phyloP scores from a whole-genome alignment of 92 coral and sea anemone species.

The Palythoa heliodiscus region DNA sequence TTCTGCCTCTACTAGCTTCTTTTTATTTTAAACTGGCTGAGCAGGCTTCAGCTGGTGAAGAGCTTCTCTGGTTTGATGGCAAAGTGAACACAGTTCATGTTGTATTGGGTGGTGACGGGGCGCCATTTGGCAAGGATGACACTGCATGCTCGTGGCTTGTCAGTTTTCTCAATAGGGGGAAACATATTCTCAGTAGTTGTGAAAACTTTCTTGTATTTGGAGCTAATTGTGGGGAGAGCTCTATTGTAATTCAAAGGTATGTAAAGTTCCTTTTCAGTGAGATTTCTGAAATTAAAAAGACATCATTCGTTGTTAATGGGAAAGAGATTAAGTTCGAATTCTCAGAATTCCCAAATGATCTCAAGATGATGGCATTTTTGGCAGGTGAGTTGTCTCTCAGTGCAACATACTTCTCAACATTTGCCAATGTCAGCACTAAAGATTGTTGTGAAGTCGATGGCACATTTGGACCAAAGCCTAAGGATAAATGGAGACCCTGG shows the following conservation, averaged over 20 bases:
- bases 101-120: conserved; percentile 71
- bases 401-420: conserved; percentile 44
- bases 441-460: conserved; percentile 3
- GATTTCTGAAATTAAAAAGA: conserved; percentile 34
- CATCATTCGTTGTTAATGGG: conserved; percentile 5
- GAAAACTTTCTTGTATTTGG: conserved; percentile 36
- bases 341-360: conserved; percentile 40
- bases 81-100: conserved; percentile 52
- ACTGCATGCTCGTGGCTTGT: conserved; percentile 69
- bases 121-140: conserved; percentile 69
- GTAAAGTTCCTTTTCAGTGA: conserved; percentile 38
- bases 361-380: conserved; percentile 43
- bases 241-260: conserved; percentile 33
- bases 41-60: conserved; percentile 27
- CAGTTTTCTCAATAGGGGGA: conserved; percentile 54
- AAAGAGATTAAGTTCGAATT: conserved; percentile 28
- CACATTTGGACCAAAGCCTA: conserved; percentile 27
- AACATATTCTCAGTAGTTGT: conserved; percentile 34
- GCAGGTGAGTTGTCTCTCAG: conserved; percentile 37
- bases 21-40: conserved; percentile 48
- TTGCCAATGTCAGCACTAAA: conserved; percentile 38
- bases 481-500: conserved; percentile 41
- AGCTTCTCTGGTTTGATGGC: conserved; percentile 46
- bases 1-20: conserved; percentile 44
- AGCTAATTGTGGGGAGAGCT: conserved; percentile 40